Evolutionary conservation across 2,113 vertebrate species (phyloP).

Genomic region (Cottus gobio): DNA sequence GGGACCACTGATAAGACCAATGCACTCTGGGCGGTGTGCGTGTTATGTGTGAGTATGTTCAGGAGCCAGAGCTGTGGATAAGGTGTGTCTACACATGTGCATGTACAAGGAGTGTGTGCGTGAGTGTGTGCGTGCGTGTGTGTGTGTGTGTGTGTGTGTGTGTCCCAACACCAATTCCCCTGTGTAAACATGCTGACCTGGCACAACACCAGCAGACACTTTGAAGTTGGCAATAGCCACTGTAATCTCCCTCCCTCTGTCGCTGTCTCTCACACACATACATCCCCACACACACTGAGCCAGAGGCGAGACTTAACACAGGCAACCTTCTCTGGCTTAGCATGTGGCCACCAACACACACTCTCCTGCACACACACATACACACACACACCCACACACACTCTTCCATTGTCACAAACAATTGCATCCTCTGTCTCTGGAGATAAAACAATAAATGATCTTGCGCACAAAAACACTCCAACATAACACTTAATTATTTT

Average conservation of each 20-base stretch:
- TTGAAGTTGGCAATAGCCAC: slow-evolving; percentile 76
- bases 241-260: slow-evolving; percentile 62
- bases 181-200: slow-evolving; percentile 79
- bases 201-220: slow-evolving; percentile 76
- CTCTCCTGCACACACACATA: not conserved
- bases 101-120: not conserved
- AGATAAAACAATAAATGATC: slow-evolving; percentile 32
- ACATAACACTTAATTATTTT: not conserved
- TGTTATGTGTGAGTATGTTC: slow-evolving; percentile 45
- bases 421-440: slow-evolving; percentile 11
- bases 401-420: slow-evolving; percentile 8
- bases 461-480: slow-evolving; percentile 9
- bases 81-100: slow-evolving; percentile 54
- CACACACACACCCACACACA: slow-evolving; percentile 6
- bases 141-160: slow-evolving; percentile 35
- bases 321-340: slow-evolving; percentile 64
- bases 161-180: slow-evolving; percentile 69
- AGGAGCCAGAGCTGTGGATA: slow-evolving; percentile 33
- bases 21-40: slow-evolving; percentile 54
- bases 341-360: slow-evolving; percentile 44
- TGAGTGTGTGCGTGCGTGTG: slow-evolving; percentile 6
- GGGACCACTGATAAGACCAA: slow-evolving; percentile 75
- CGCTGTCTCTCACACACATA: slow-evolving; percentile 18
- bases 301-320: slow-evolving; percentile 68
- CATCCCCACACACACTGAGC: slow-evolving; percentile 37